These are phyloP conservation scores for Amphipoea lucens DNA, from an alignment of 2,888 invertebrate genomes.

Conservation along the genomic window DNA sequence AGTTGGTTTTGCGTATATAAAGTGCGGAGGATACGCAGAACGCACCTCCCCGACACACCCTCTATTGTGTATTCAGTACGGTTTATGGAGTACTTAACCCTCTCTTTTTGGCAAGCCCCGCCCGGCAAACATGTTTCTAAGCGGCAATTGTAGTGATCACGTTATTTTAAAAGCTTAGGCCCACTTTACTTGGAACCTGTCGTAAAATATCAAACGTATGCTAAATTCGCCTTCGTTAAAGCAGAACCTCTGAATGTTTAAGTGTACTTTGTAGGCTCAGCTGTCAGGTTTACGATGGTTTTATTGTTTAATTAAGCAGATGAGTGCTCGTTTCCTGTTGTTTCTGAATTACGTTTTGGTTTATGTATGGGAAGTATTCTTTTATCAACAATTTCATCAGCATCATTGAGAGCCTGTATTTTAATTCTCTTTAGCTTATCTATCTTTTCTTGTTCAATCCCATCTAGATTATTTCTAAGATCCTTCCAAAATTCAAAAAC, in stretches of 20 bases:
- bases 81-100: constrained; percentile 81
- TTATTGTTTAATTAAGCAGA: constrained; percentile 58
- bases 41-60: constrained; percentile 56
- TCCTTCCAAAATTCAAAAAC: neutral
- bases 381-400: neutral
- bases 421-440: neutral
- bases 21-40: constrained; percentile 66
- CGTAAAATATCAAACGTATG: constrained; percentile 48
- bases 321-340: constrained; percentile 43
- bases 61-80: constrained; percentile 76
- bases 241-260: constrained; percentile 23
- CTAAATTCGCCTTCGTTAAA: constrained; percentile 39
- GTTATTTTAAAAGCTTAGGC: constrained; percentile 51
- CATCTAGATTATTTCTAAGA: neutral
- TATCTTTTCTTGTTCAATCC: neutral
- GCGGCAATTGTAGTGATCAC: constrained; percentile 44
- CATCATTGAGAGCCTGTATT: neutral
- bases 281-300: constrained; percentile 39
- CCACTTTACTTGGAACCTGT: constrained; percentile 25
- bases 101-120: constrained; percentile 77
- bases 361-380: constrained; percentile 1
- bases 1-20: constrained; percentile 73
- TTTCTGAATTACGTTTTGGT: constrained; percentile 10
- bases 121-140: constrained; percentile 65
- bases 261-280: constrained; percentile 45